Percentiles rank a stretch among this genome's conserved stretches.
Evolutionary conservation across 2,888 invertebrate species (phyloP).

Genomic region (Platerodrilus igneus): DNA sequence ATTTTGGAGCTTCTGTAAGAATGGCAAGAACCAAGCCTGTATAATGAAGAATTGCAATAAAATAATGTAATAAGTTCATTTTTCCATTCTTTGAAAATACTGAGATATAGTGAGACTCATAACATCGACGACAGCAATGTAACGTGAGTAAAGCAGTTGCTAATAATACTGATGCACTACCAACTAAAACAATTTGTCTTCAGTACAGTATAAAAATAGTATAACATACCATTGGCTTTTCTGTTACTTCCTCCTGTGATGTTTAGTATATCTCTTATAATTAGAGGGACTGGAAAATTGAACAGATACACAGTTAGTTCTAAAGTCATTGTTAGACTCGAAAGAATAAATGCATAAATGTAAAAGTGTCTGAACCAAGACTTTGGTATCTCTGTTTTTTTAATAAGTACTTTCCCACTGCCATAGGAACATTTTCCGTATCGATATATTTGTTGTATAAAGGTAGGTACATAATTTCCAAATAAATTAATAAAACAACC

Average conservation of each 20-base stretch:
- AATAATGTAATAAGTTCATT: conserved; percentile 76
- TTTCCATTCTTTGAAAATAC: conserved; percentile 71
- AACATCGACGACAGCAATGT: conserved; percentile 70
- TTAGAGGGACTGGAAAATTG: conserved; percentile 47
- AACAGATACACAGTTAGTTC: conserved; percentile 51
- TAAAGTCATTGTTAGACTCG: conserved; percentile 50
- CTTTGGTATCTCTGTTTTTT: conserved; percentile 65
- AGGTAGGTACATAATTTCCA: conserved; percentile 62
- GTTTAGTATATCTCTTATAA: conserved; percentile 51
- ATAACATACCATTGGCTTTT: conserved; percentile 52
- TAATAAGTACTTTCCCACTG: conserved; percentile 47
- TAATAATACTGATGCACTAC: conserved; percentile 55
- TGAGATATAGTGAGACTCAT: conserved; percentile 76
- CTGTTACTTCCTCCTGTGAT: conserved; percentile 45
- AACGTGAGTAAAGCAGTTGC: conserved; percentile 59
- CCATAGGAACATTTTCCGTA: conserved; percentile 70
- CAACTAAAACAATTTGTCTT: too few relatives aligned
- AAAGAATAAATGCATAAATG: conserved; percentile 59
- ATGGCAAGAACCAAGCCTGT: conserved; percentile 62
- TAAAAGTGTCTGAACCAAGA: conserved; percentile 80
- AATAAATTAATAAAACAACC: conserved; percentile 61
- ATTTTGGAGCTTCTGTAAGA: conserved; percentile 66
- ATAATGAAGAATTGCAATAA: conserved; percentile 74
- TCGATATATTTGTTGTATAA: conserved; percentile 60
- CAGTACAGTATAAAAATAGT: too few relatives aligned